Evolutionary conservation across 2,888 invertebrate species (phyloP), one percentile per base, ranked within the genome.

Genomic region (Sepiola atlantica): DNA sequence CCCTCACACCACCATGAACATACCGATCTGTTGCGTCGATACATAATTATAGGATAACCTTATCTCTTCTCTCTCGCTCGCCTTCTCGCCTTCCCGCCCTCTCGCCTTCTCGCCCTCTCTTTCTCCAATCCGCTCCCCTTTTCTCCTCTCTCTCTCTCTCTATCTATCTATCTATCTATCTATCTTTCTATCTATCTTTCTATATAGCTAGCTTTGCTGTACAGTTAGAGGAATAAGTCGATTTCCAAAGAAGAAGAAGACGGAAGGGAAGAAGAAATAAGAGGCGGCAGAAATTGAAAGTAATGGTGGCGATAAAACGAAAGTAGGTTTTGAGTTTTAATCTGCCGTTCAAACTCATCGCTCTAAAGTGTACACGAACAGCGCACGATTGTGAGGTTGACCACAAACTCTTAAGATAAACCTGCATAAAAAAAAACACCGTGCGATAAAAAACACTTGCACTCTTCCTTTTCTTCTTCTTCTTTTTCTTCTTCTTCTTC

Each of bases 281-380:
- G 14, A 8, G 3, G 61, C 24, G n/a, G n/a, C n/a, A n/a, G n/a
- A n/a, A n/a, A n/a, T n/a, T n/a, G 28, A 61, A 55, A 77, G 77
- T 14, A 77, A n/a, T 77, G 77, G 77, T 18, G 77, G 28, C 28
- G 77, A 77, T 77, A 77, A 77, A n/a, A 77, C n/a, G 77, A 77
- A 77, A 28, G 77, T 28, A 12, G 28, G 77, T 28, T 10, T 0
- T 77, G 77, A n/a, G n/a, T n/a, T 77, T 77, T 77, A 77, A 77
- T 77, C 77, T 77, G 10, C 2, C 77, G 77, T 77, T 77, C 77
- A 77, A 77, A 77, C 77, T 77, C 77, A 77, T 77, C 77, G 77
- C 77, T 77, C 77, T 77, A 77, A 77, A 77, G 77, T 77, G 77
- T 77, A 77, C n/a, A 77, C 77, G 77, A n/a, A 77, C n/a, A n/a